Evolutionary conservation across 2,113 vertebrate genomes (phyloP), one percentile per base, ranked within the genome.

Genomic region (Archilochus colubris): DNA sequence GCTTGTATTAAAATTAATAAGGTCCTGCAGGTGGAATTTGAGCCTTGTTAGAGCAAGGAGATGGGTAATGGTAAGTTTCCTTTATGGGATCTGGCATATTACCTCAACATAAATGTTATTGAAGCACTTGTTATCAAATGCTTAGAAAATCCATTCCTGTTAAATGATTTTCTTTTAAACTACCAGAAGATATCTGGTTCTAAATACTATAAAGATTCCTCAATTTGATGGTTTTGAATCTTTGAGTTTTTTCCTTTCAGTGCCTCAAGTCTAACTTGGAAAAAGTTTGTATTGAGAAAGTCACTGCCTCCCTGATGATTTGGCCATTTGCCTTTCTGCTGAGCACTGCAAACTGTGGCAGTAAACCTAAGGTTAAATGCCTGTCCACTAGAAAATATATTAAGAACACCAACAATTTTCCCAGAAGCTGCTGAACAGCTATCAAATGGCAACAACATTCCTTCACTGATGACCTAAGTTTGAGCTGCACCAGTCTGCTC

Each of bases 341-440:
- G 89, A 96, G 67, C 16, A 15, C 54, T 76, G 82, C 70, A 58
- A 44, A 31, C 10, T 33, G 44, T 62, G 66, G 70, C 85, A 83
- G 63, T 67, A 91, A 91, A 91, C 54, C 82, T 80, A 10, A 94
- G 63, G 46, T 88, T 83, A 59, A 77, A 57, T 88, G 63, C 36
- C 36, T 90, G 72, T 83, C 86, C 48, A 38, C 76, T 74, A 33
- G 55, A 67, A 94, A 88, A 51, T 57, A 18, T 62, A 30, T 59
- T 63, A 72, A 82, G 43, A 82, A 73, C 67, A 82, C 79, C 50
- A 79, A 20, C 48, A 46, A 7, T 66, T 81, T 83, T 91, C 73
- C 43, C 61, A 89, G 84, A 91, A 91, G 68, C 73, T 55, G 36
- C 61, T 74, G 92, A 93, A 70, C 48, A 90, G 44, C 90, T 91